A percentile compares a stretch with the other conserved stretches of the same genome.
phyloP scores from a whole-genome alignment of 2,797 vertebrate species.

The Meda fulgida region DNA sequence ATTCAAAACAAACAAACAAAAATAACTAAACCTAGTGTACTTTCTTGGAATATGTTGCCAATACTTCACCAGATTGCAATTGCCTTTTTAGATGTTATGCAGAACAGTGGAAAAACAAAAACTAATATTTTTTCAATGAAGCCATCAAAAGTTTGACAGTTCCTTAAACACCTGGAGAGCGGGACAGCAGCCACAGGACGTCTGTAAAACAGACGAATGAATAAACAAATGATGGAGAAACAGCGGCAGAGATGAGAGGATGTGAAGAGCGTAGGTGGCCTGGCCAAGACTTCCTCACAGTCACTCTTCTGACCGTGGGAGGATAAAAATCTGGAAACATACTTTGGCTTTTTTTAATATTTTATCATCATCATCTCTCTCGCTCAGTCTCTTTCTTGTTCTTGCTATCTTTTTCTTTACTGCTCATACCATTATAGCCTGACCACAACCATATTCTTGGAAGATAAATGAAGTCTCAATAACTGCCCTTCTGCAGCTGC shows the following conservation, averaged over 20 bases:
- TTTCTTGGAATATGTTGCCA: constrained; percentile 14
- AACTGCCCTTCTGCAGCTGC: constrained; percentile 76
- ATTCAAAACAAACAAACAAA: background rate
- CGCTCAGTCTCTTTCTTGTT: constrained; percentile 70
- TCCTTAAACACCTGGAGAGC: constrained; percentile 54
- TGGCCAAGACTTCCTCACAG: constrained; percentile 72
- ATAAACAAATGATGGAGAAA: constrained; percentile 59
- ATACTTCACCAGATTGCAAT: background rate
- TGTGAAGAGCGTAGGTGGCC: constrained; percentile 71
- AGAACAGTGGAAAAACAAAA: constrained; percentile 6
- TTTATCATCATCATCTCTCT: constrained; percentile 49
- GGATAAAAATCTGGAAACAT: constrained; percentile 79
- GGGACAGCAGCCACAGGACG: constrained; percentile 43
- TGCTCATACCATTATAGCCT: constrained; percentile 66
- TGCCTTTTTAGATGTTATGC: constrained; percentile 16
- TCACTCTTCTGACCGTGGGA: constrained; percentile 73
- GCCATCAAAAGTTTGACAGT: constrained; percentile 48
- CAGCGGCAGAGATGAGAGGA: constrained; percentile 70
- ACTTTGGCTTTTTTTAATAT: constrained; percentile 65
- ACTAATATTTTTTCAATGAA: constrained; percentile 14
- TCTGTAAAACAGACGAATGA: constrained; percentile 57
- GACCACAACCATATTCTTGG: constrained; percentile 80
- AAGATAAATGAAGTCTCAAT: constrained; percentile 82
- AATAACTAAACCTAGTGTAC: background rate
- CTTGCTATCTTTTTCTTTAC: constrained; percentile 47